Base-by-base conservation (phyloP, 2,797 vertebrate species). In the Hypotaenidia philippensis region DNA sequence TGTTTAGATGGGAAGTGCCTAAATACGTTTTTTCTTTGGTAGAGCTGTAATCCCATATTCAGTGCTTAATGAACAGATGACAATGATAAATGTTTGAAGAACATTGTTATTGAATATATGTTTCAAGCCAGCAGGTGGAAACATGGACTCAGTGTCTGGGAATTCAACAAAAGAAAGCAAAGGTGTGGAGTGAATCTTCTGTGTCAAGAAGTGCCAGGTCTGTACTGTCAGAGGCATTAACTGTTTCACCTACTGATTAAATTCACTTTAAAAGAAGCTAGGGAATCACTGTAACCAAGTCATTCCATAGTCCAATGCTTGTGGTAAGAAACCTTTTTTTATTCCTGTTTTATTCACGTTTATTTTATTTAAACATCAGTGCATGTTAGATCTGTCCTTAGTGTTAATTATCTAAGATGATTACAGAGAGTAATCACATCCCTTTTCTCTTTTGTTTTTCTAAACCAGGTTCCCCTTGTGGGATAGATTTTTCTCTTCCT, bases 11-110 rank as follows among this genome's bases (percentile, higher is more conserved):
- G 21, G n/a, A 91, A 86, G 21, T 60, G 53, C 36, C 60, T 53
- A 74, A 89, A 83, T 63, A 71, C 5, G 29, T 50, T 89, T 49
- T 65, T 86, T 91, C 74, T 87, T 89, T 83, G 25, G 38, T 55
- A 75, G 72, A 69, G 20, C 75, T 87, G n/a, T 89, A 87, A 92
- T 75, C 44, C 36, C 23, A 44, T 82, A 82, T 82, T 70, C 40
- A 47, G 34, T 47, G 31, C 72, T 78, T 93, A 83, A 85, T 86
- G 61, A 91, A 75, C 31, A 83, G 65, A 75, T 63, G 79, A 81
- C 65, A 94, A 64, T 78, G 94, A 87, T 81, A 81, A 85, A 85
- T 75, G 72, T 77, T 90, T 45, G 23, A 95, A 80, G 79, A 91
- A 55, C 65, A 69, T 59, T 1, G 9, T 78, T 94, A 75, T 32